Percentiles rank a stretch among this genome's conserved stretches.
Conservation (phyloP, 2,888 invertebrate genomes). For the Hypomecis punctinalis region DNA sequence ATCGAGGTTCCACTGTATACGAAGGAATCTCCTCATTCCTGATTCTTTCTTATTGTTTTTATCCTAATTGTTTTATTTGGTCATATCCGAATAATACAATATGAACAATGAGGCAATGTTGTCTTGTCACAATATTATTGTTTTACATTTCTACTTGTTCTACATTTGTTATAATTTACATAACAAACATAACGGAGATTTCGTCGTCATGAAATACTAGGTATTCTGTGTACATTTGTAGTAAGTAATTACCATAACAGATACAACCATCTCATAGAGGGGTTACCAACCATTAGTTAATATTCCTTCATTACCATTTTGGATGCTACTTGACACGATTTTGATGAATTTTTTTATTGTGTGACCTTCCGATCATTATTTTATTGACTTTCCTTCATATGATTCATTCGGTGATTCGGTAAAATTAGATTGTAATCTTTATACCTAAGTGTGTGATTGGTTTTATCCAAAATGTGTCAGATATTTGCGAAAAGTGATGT, state of each 20-base stretch:
- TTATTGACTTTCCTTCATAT: constrained; percentile 1
- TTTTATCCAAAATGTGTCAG: too few relatives aligned
- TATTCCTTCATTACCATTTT: constrained; percentile 5
- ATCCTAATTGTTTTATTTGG: too few relatives aligned
- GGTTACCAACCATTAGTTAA: constrained; percentile 2
- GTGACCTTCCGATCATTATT: constrained; percentile 11
- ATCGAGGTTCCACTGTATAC: too few relatives aligned
- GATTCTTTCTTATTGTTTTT: too few relatives aligned
- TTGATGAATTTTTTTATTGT: background rate
- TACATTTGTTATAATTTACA: background rate
- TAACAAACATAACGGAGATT: constrained; percentile 4
- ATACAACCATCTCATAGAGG: too few relatives aligned
- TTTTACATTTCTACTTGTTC: background rate
- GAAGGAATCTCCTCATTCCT: too few relatives aligned
- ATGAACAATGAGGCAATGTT: too few relatives aligned
- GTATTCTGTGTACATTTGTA: background rate
- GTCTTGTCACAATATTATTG: background rate
- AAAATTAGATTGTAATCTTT: background rate
- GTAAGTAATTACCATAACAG: too few relatives aligned
- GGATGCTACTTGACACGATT: constrained; percentile 8
- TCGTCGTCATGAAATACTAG: background rate
- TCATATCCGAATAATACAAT: too few relatives aligned
- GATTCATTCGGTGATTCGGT: background rate
- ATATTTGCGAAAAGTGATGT: too few relatives aligned
- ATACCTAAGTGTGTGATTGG: too few relatives aligned